Evolutionary conservation across 1,140 invertebrate species (phyloP).

Genomic region (Drosophila obscura): DNA sequence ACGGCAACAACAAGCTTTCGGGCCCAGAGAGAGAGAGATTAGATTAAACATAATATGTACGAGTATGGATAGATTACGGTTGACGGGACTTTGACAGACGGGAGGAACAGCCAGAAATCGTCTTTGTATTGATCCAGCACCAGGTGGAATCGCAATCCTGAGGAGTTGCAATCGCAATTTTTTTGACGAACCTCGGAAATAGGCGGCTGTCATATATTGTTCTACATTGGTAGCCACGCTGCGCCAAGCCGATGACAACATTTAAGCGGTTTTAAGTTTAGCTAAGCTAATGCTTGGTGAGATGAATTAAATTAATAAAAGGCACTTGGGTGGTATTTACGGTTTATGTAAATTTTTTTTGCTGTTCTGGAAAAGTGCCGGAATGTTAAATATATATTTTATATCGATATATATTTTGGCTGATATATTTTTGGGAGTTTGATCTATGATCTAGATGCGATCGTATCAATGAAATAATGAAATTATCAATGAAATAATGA

Average conservation of each 20-base stretch:
- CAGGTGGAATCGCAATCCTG: slow-evolving; percentile 37
- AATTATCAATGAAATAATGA: too few relatives aligned
- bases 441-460: too few relatives aligned
- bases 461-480: too few relatives aligned
- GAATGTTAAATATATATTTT: too few relatives aligned
- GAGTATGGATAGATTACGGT: slow-evolving; percentile 66
- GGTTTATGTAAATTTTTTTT: neutral
- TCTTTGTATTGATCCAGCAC: slow-evolving; percentile 54
- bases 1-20: neutral
- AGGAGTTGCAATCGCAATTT: neutral
- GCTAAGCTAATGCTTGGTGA: slow-evolving; percentile 17
- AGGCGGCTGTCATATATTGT: slow-evolving; percentile 56
- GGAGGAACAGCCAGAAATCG: slow-evolving; percentile 65
- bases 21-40: slow-evolving; percentile 52
- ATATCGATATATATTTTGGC: too few relatives aligned
- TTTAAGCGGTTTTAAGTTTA: slow-evolving; percentile 31
- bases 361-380: slow-evolving; percentile 7
- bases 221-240: slow-evolving; percentile 53
- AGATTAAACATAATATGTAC: slow-evolving; percentile 53
- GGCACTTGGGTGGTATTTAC: slow-evolving; percentile 37
- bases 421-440: too few relatives aligned
- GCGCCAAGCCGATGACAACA: slow-evolving; percentile 64
- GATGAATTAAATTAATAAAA: slow-evolving; percentile 35
- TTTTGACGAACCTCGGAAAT: slow-evolving; percentile 76
- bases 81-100: slow-evolving; percentile 64